phyloP scores from a whole-genome alignment of 2,113 vertebrate species.

The Steatornis caripensis region DNA sequence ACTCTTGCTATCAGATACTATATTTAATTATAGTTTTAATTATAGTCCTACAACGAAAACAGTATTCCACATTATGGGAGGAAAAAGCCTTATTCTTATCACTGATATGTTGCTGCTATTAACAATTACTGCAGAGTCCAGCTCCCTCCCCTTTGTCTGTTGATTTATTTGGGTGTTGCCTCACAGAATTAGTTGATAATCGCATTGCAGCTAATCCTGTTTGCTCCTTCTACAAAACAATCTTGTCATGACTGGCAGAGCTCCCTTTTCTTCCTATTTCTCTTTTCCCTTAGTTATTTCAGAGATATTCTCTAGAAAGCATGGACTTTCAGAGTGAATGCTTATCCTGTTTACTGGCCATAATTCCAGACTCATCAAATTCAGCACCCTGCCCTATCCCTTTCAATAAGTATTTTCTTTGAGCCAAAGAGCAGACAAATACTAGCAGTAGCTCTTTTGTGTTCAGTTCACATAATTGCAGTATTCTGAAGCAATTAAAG shows the following conservation, averaged over 20 bases:
- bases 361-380: constrained; percentile 40
- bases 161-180: constrained; percentile 18
- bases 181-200: constrained; percentile 57
- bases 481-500: constrained; percentile 44
- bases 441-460: constrained; percentile 4
- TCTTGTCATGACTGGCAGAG: background rate
- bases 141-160: background rate
- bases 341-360: constrained; percentile 45
- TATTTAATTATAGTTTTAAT: background rate
- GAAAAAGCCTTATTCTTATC: background rate
- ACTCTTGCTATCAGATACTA: background rate
- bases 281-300: constrained; percentile 41
- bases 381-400: background rate
- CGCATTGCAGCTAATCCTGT: constrained; percentile 71
- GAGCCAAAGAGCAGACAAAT: constrained; percentile 15
- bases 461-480: constrained; percentile 26
- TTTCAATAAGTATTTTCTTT: constrained; percentile 59
- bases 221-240: constrained; percentile 61
- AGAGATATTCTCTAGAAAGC: background rate
- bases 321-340: background rate
- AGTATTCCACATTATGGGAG: background rate
- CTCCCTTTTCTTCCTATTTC: constrained; percentile 28
- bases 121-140: background rate
- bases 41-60: background rate
- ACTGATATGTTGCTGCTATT: background rate